phyloP scores from a whole-genome alignment of 2,888 invertebrate genomes.

The Caenorhabditis sp. region DNA sequence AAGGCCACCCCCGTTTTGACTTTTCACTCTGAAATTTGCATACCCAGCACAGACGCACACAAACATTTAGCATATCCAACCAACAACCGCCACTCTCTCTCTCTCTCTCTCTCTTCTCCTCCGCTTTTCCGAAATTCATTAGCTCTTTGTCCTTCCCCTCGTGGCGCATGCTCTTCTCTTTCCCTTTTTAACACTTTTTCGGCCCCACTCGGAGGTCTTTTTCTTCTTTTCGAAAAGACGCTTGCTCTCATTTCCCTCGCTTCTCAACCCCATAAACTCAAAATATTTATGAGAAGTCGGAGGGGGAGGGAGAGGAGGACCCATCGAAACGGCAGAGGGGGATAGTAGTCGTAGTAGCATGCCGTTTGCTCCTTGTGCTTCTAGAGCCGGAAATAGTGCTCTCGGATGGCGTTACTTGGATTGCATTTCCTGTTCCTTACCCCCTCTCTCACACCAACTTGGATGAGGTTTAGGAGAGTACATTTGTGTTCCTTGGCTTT shows the following conservation, averaged over 20 bases:
- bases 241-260: neutral
- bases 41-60: too few species aligned
- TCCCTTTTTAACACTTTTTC: neutral
- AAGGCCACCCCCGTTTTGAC: too few species aligned
- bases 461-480: too few species aligned
- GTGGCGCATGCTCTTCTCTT: slow-evolving; percentile 2
- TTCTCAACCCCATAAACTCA: slow-evolving; percentile 40
- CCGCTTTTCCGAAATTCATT: neutral
- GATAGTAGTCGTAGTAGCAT: slow-evolving; percentile 22
- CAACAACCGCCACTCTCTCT: too few species aligned
- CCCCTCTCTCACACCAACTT: neutral
- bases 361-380: too few species aligned
- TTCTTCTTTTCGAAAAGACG: slow-evolving; percentile 14
- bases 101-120: neutral
- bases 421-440: neutral
- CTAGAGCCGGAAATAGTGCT: neutral
- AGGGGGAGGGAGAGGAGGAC: neutral
- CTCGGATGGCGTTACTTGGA: neutral
- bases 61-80: too few species aligned
- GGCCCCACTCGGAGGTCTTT: neutral
- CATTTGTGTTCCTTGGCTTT: neutral
- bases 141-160: neutral
- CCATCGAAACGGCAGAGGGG: slow-evolving; percentile 3
- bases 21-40: neutral
- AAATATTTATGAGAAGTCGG: slow-evolving; percentile 53